Evolutionary conservation across 2,113 vertebrate genomes (phyloP), one percentile per base, ranked within the genome.

Genomic region (Blennius ocellaris): DNA sequence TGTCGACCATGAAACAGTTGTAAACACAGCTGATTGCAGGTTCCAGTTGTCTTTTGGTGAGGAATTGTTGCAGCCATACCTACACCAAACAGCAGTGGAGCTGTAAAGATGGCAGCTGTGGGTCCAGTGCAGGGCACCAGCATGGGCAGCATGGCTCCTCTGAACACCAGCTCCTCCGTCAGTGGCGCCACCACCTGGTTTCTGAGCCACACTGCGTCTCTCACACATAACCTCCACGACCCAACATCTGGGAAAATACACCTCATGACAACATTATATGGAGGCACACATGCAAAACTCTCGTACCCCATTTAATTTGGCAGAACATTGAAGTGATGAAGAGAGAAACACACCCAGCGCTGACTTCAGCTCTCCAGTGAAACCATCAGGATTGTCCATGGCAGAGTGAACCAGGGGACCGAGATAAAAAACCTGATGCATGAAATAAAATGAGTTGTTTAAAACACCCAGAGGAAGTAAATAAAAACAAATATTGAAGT

Each of bases 131-230:
- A 95, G 0, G 94, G 93, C 1, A 95, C 89, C 49, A 95, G 73
- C 93, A 95, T 94, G 62, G 93, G 93, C 80, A 96, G 80, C 93
- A 95, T 95, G 69, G 93, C 94, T 49, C 93, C 93, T 45, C 94
- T 93, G 85, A 95, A 95, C 47, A 95, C 94, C 84, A 95, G 89
- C 84, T 95, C 93, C 72, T 95, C 95, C 0, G 92, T 94, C 62
- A 95, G 72, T 6, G 94, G 94, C 0, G 93, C 95, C n/a, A 95
- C 94, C 91, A 95, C 90, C 82, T 96, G 96, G 89, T 95, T 95
- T 45, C 94, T 91, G 59, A 95, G 91, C 94, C 94, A 96, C 48
- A 91, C 92, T 93, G 93, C 93, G 55, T 95, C 94, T 11, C 87
- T 79, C 48, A 90, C 64, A 60, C 93, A 94, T 49, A 80, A 62